Conservation (phyloP, 1,140 invertebrate genomes). For the Tetranychus cinnabarinus region DNA sequence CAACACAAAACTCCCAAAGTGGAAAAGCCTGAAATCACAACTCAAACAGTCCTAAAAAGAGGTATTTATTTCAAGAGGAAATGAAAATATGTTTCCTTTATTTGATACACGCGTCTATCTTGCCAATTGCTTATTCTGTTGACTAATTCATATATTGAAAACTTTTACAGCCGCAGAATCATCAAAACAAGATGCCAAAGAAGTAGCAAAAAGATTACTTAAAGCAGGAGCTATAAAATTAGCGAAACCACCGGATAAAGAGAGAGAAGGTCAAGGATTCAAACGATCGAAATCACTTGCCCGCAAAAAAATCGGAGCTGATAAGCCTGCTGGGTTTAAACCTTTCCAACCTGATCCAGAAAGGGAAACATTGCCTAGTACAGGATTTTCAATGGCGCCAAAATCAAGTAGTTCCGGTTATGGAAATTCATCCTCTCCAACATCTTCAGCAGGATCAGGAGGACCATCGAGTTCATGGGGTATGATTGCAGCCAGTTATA, state of each 20-base stretch:
- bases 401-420: not conserved
- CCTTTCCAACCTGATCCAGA: constrained; percentile 44
- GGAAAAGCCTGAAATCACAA: not conserved
- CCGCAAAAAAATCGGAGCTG: constrained; percentile 38
- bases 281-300: constrained; percentile 50
- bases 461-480: not conserved
- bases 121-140: not conserved
- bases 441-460: not conserved
- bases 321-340: constrained; percentile 50
- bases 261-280: constrained; percentile 44
- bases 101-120: too few species aligned
- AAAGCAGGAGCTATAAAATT: constrained; percentile 76
- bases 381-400: not conserved
- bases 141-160: constrained; percentile 9
- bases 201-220: constrained; percentile 77
- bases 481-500: not conserved
- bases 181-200: constrained; percentile 55
- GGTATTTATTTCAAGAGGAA: not conserved
- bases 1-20: not conserved
- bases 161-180: not conserved
- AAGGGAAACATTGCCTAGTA: not conserved
- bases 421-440: not conserved
- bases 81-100: too few species aligned
- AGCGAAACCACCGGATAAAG: constrained; percentile 36
- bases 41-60: not conserved